Percentiles rank a stretch among this genome's conserved stretches.
phyloP scores from a whole-genome alignment of 2,888 invertebrate species.

The Helobdella robusta region DNA sequence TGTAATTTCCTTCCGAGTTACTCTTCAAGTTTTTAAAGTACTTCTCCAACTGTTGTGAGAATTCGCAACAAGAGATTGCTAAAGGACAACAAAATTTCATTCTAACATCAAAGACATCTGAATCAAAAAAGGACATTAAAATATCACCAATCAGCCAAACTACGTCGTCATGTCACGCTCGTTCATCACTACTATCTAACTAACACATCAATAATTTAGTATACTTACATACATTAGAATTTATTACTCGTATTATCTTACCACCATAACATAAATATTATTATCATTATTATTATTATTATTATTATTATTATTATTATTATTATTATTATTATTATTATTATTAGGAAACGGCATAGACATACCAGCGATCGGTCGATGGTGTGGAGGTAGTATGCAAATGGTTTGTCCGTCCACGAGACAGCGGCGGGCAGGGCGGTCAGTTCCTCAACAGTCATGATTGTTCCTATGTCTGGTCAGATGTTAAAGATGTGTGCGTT shows the following conservation, averaged over 20 bases:
- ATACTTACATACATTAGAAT: too few species aligned
- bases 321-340: not conserved
- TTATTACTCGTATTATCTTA: too few species aligned
- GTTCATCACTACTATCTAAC: too few species aligned
- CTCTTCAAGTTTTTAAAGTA: constrained; percentile 82
- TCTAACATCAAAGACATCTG: too few species aligned
- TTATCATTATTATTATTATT: too few species aligned
- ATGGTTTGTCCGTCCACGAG: constrained; percentile 97
- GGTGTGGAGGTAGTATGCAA: constrained; percentile 93
- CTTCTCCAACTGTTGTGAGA: constrained; percentile 59
- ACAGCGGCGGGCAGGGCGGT: constrained; percentile 90
- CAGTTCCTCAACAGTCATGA: constrained; percentile 96
- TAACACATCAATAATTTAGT: too few species aligned
- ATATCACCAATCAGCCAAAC: too few species aligned
- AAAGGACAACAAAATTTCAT: not conserved
- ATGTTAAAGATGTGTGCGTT: not conserved
- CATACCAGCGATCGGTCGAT: constrained; percentile 74
- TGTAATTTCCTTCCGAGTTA: not conserved
- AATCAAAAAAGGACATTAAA: constrained; percentile 2
- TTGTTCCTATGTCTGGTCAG: constrained; percentile 77
- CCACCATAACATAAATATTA: too few species aligned
- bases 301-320: too few species aligned
- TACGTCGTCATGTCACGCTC: too few species aligned
- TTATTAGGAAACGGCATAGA: too few species aligned
- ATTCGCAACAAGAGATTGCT: not conserved